These are phyloP conservation scores for Papio anubis DNA, from an alignment of 2,113 vertebrate species.

Conservation along the genomic window DNA sequence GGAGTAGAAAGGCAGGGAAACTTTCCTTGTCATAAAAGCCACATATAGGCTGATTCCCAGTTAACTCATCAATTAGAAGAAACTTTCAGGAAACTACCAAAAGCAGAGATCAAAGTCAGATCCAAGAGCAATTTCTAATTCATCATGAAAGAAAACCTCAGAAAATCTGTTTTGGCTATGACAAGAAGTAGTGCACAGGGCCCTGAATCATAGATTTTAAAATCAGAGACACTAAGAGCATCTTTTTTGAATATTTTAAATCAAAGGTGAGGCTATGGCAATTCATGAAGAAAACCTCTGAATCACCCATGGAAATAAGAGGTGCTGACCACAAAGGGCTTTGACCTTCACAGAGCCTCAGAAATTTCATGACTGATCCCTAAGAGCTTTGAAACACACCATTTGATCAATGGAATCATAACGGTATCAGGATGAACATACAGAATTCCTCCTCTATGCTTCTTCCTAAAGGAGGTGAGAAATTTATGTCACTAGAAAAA, in stretches of 20 bases:
- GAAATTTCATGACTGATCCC: background rate
- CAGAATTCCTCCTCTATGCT: background rate
- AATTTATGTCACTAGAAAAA: background rate
- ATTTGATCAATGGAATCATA: background rate
- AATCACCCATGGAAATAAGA: constrained; percentile 14
- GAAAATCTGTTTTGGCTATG: background rate
- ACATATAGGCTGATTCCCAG: background rate
- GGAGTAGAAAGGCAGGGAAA: background rate
- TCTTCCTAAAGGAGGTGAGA: background rate
- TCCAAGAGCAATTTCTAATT: background rate
- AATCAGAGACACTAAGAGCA: background rate
- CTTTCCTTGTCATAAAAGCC: background rate
- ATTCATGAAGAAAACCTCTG: background rate
- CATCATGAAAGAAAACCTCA: constrained; percentile 28
- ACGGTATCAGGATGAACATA: background rate
- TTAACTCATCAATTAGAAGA: background rate
- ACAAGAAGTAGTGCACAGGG: background rate
- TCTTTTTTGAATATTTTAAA: background rate
- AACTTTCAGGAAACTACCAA: background rate
- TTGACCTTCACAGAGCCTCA: background rate
- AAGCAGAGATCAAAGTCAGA: constrained; percentile 9
- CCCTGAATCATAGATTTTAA: background rate
- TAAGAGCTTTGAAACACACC: background rate
- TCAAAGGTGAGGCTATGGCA: background rate
- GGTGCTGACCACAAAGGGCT: background rate